These are phyloP conservation scores for Trachelus troglodyta DNA, from an alignment of 2,888 invertebrate species.

Conservation along the genomic window DNA sequence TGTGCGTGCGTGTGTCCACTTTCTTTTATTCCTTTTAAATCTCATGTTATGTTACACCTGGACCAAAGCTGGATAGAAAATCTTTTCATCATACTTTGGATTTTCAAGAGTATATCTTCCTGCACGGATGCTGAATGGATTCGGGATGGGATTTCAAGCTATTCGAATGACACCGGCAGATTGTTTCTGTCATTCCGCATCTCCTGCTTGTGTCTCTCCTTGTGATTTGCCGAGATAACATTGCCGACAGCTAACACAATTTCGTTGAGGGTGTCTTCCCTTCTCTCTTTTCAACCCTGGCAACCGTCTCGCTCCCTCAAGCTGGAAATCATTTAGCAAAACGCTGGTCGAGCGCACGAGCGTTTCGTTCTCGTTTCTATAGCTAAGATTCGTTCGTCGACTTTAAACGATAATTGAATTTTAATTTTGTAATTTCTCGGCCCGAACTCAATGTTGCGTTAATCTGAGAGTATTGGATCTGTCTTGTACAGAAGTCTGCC, in stretches of 20 bases:
- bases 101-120: not conserved
- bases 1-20: too few relatives aligned
- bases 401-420: conserved; percentile 48
- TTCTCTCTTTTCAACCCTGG: not conserved
- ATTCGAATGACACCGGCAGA: conserved; percentile 49
- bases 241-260: conserved; percentile 43
- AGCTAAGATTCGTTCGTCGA: conserved; percentile 5
- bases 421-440: conserved; percentile 51
- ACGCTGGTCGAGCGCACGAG: conserved; percentile 25
- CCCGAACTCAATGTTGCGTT: conserved; percentile 28
- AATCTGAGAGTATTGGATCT: conserved; percentile 27
- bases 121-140: not conserved
- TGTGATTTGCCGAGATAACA: conserved; percentile 41
- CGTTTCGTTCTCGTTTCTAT: not conserved
- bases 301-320: conserved; percentile 2
- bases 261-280: conserved; percentile 28
- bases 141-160: not conserved
- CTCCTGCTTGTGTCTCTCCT: conserved; percentile 33
- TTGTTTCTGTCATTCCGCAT: conserved; percentile 47
- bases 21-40: not conserved
- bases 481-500: conserved; percentile 16
- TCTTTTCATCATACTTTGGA: not conserved
- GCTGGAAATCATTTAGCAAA: conserved; percentile 38
- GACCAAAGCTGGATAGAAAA: not conserved
- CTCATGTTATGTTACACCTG: not conserved